A percentile compares a stretch with the other conserved stretches of the same genome.
Conservation (phyloP, 2,888 invertebrate species). For the Athalia circularis region DNA sequence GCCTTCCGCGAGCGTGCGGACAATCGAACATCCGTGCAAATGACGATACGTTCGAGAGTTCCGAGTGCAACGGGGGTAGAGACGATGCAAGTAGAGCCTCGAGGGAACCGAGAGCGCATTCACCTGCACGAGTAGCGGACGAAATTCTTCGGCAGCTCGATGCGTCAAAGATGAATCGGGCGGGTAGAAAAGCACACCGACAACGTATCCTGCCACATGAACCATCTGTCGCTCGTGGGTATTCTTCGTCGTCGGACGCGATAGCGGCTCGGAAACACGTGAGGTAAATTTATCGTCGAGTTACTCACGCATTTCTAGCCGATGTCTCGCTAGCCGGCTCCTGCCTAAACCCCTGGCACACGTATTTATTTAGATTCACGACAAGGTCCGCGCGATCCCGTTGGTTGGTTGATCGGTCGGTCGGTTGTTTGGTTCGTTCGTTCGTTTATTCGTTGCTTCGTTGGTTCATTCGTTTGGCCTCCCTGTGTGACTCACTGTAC, state of each 20-base stretch:
- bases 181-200: neutral
- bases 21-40: no score
- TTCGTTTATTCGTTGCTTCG: no score
- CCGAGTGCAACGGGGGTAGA: no score
- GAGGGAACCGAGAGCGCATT: neutral
- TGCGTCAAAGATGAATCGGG: slow-evolving; percentile 23
- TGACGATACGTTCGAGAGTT: no score
- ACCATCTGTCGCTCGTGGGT: slow-evolving; percentile 27
- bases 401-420: slow-evolving; percentile 32
- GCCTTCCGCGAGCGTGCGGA: no score
- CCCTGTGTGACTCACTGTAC: slow-evolving; percentile 52
- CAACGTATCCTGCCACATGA: slow-evolving; percentile 8
- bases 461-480: slow-evolving; percentile 17
- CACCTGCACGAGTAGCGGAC: neutral
- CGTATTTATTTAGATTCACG: slow-evolving; percentile 68
- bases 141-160: slow-evolving; percentile 4
- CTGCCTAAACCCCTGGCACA: slow-evolving; percentile 50
- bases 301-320: slow-evolving; percentile 60
- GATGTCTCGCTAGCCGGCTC: slow-evolving; percentile 60
- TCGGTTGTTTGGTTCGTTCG: neutral
- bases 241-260: slow-evolving; percentile 36
- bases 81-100: no score
- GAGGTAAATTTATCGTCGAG: slow-evolving; percentile 51
- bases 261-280: slow-evolving; percentile 40
- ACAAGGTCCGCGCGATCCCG: slow-evolving; percentile 59